Evolutionary conservation across 2,797 vertebrate genomes (phyloP).

Genomic region (Microctenopoma steveboyesi): DNA sequence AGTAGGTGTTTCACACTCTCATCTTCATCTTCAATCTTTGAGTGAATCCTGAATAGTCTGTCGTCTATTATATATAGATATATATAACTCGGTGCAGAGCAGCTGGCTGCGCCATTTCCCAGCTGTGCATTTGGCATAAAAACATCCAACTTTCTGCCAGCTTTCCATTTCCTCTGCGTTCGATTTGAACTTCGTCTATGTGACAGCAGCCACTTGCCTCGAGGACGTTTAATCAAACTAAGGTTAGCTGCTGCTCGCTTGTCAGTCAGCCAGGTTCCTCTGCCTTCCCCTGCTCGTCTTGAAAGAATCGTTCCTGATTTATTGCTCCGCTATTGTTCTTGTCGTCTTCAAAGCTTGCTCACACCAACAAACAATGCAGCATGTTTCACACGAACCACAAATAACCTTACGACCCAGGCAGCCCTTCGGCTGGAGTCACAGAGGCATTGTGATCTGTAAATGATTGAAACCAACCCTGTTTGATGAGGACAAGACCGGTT

Average conservation of each 20-base stretch:
- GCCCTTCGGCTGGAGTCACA: not conserved
- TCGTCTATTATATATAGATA: not conserved
- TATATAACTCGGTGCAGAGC: constrained; percentile 41
- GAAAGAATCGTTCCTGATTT: constrained; percentile 56
- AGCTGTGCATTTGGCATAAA: constrained; percentile 41
- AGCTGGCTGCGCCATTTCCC: constrained; percentile 33
- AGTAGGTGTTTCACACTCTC: constrained; percentile 1
- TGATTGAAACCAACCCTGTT: constrained; percentile 20
- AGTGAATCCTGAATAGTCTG: too few relatives aligned
- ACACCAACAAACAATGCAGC: constrained; percentile 52
- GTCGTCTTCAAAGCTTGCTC: constrained; percentile 71
- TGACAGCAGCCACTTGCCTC: constrained; percentile 22
- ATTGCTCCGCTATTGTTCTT: constrained; percentile 68
- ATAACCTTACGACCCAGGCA: constrained; percentile 25
- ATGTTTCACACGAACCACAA: constrained; percentile 45
- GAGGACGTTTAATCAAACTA: constrained; percentile 39
- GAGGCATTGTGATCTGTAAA: constrained; percentile 1
- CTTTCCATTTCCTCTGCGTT: constrained; percentile 45
- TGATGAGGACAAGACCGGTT: not conserved
- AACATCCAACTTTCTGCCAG: constrained; percentile 32
- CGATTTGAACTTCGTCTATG: constrained; percentile 25
- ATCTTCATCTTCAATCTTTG: not conserved
- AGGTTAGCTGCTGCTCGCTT: constrained; percentile 27
- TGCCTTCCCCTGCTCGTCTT: constrained; percentile 19
- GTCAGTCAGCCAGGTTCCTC: constrained; percentile 37